Conservation (phyloP, 2,797 vertebrate species). For the Buphagus erythrorhynchus region DNA sequence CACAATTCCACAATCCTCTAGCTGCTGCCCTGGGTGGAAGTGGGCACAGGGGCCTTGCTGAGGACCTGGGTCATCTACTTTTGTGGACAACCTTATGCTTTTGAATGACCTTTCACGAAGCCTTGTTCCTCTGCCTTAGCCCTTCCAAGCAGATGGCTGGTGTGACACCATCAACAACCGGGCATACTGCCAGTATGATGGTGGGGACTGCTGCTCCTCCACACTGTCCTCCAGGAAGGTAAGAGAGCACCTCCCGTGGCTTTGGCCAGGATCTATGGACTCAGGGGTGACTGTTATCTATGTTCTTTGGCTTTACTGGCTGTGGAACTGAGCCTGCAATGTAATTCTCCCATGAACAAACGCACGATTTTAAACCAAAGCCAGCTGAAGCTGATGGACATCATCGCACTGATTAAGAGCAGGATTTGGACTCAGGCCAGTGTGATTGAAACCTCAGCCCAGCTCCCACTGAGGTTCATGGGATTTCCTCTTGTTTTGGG, state of each 20-base stretch:
- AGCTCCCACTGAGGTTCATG: background rate
- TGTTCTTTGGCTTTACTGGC: background rate
- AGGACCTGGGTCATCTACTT: background rate
- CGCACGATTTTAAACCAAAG: constrained; percentile 9
- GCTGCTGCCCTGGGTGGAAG: background rate
- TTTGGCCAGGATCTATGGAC: background rate
- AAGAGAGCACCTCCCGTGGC: background rate
- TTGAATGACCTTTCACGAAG: background rate
- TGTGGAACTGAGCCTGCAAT: background rate
- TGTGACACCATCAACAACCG: constrained; percentile 98
- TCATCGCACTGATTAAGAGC: background rate
- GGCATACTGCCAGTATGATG: constrained; percentile 95
- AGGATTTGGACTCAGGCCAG: background rate
- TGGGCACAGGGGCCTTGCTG: background rate
- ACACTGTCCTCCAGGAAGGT: constrained; percentile 96
- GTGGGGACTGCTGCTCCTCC: constrained; percentile 97
- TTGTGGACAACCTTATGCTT: background rate
- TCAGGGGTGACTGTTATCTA: background rate
- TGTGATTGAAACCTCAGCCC: background rate
- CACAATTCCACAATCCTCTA: background rate
- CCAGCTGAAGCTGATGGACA: constrained; percentile 40
- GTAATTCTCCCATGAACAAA: constrained; percentile 17
- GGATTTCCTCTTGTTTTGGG: constrained; percentile 21
- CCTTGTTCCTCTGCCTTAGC: constrained; percentile 72
- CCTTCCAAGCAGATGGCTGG: constrained; percentile 96